Evolutionary conservation across 2,888 invertebrate genomes (phyloP), one percentile per base, ranked within the genome.

Genomic region (Hirtodrosophila cameraria): DNA sequence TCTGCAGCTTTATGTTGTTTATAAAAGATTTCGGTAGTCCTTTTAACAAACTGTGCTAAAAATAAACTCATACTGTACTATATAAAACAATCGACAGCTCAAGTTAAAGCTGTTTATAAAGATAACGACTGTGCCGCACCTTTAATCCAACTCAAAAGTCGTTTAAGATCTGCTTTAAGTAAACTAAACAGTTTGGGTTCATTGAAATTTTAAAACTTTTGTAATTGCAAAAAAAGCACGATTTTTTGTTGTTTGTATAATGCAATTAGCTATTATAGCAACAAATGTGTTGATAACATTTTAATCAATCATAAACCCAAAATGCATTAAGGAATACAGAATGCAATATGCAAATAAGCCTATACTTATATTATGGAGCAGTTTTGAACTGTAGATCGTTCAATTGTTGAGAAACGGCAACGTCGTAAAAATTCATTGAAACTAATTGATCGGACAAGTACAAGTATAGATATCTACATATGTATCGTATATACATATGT

Each of bases 381-480:
- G 30, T 36, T 43, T 49, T 43, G 9, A 60, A 23, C 15, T 27
- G 25, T 11, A 28, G 15, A 52, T 54, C 42, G 38, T 50, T 59
- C 66, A 60, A 69, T 69, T 72, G 59, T 7, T 41, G 15, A 12
- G 30, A 42, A 20, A 25, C 30, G 67, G n/a, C 31, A 45, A n/a
- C 27, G 36, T 16, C 67, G 72, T 36, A 70, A 48, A 59, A 58
- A 85, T 82, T 80, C 74, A 80, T 82, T 80, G 83, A 72, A 59
- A 49, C 80, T 69, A 80, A 80, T 80, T 80, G 79, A 79, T 66
- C 54, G 57, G 11, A 39, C 75, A 55, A 74, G 74, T 81, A 70
- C 68, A 63, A 23, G 23, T 36, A 30, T n/a, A 20, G 16, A 12
- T 6, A 12, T 6, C 18, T 15, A 38, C 25, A 30, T 16, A 35